Evolutionary conservation across 2,113 vertebrate genomes (phyloP), one percentile per base, ranked within the genome.

Genomic region (Ammodytes dubius): DNA sequence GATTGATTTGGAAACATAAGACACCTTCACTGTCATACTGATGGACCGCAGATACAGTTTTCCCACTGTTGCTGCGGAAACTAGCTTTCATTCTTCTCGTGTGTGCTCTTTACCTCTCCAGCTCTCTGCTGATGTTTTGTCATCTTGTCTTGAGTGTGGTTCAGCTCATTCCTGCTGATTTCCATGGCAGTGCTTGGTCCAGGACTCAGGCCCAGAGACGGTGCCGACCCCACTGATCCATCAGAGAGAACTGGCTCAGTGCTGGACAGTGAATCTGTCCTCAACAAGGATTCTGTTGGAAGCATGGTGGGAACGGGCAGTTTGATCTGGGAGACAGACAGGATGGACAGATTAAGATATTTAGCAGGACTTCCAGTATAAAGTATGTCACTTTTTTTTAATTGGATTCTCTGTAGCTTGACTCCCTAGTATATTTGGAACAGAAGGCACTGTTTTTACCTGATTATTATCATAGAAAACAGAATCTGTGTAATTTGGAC

Each of bases 91-190:
- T 56, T 76, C 7, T 17, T 42, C 17, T 71, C 4, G 1, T 13
- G 17, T 47, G 7, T 66, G 47, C 45, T 47, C 27, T 81, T 91
- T 85, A 95, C 97, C 91, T 97, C 96, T 81, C 92, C 94, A 74
- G 94, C 92, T 88, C 97, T 96, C 56, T 95, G 94, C 76, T 91
- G 77, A 63, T 95, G 95, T 70, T 96, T 96, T 4, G 96, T 95
- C 2, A 97, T 95, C 73, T 96, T 95, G 72, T 97, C 96, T 53
- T 96, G 95, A 2, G 92, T 94, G 67, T 95, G 94, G 79, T 74
- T 86, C 9, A 80, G 46, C 39, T 96, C 96, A 63, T 68, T 95
- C 81, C 95, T 94, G 84, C 92, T 94, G 3, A 95, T 91, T 57
- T 97, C 96, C 88, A 95, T 81, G 17, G 84, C 27, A 14, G 74